Base-by-base conservation (phyloP, 2,888 invertebrate genomes). In the Chymomyza amoena region DNA sequence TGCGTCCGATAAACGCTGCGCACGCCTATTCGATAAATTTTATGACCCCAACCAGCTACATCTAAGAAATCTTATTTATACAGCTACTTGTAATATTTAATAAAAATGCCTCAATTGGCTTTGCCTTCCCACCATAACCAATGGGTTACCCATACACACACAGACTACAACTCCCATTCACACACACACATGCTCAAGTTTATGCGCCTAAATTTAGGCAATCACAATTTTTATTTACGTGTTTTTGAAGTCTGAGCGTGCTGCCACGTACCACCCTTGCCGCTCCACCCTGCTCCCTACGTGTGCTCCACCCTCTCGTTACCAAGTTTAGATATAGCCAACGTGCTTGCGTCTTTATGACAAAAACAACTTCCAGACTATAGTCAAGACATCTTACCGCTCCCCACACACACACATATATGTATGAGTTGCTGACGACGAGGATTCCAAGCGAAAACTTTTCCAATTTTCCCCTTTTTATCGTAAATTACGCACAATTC, bases 381-480 rank as follows among this genome's bases (percentile, higher is more conserved):
- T 13, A 54, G 54, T 6, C 6, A 54, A 54, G 18, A 56, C 9
- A 20, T 7, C 16, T 32, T 32, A 32, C 6, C 39, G 28, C 20
- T 2, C 39, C 25, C 45, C 59, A n/a, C 64, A 32, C 56, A 66
- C 32, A 32, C 2, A 3, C 25, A 69, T 64, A 71, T 51, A 64
- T 64, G 70, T 68, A 63, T 73, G 28, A 39, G 18, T 7, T 25
- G 59, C 28, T 54, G 25, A 18, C 6, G 57, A 50, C 10, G 13
- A 66, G 63, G 54, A 63, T 59, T 28, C 18, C 59, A 67, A 28
- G 56, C n/a, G n/a, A 72, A 87, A 87, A 88, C 88, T 89, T 88
- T 88, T 88, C 89, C 89, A 88, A 88, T 88, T 88, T 88, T 89
- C 88, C 87, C 89, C 89, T 89, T 88, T 88, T 89, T 89, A 89